Evolutionary conservation across 2,797 vertebrate genomes (phyloP).

Genomic region (Platyrinchus mystaceus): DNA sequence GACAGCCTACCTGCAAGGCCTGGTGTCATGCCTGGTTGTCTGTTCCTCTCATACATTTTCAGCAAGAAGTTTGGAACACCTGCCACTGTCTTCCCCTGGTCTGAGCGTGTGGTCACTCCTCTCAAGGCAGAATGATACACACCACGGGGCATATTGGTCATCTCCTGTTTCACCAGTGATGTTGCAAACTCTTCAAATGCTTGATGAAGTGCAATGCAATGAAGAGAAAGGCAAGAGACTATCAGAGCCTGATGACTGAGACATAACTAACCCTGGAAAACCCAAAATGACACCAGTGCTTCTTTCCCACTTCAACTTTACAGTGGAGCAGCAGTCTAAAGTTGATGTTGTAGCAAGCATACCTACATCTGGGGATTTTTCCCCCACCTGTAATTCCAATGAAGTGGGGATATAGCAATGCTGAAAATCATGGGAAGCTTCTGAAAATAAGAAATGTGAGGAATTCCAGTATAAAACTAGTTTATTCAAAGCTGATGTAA

Average conservation of each 20-base stretch:
- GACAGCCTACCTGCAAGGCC: conserved; percentile 87
- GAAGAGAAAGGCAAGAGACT: not conserved
- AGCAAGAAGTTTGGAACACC: conserved; percentile 89
- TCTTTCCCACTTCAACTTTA: not conserved
- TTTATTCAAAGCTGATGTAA: not conserved
- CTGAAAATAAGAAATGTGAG: not conserved
- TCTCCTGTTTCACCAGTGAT: conserved; percentile 91
- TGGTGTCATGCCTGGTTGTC: conserved; percentile 91
- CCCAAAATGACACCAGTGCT: not conserved
- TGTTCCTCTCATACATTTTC: conserved; percentile 93
- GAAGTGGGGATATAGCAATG: not conserved
- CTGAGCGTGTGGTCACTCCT: conserved; percentile 74
- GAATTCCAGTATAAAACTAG: not conserved
- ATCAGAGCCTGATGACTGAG: not conserved
- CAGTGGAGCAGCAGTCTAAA: not conserved
- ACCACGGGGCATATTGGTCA: conserved; percentile 90
- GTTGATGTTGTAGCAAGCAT: not conserved
- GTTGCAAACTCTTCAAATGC: conserved; percentile 86
- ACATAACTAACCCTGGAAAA: not conserved
- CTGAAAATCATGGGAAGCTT: not conserved
- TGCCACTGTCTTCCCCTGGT: conserved; percentile 88
- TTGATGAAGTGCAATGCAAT: conserved; percentile 52
- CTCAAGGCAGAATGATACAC: conserved; percentile 91
- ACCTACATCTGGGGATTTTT: not conserved
- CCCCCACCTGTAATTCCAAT: not conserved